Percentiles rank a stretch among this genome's conserved stretches.
Evolutionary conservation across 2,888 invertebrate genomes (phyloP).

Genomic region (Perizoma affinitatum): DNA sequence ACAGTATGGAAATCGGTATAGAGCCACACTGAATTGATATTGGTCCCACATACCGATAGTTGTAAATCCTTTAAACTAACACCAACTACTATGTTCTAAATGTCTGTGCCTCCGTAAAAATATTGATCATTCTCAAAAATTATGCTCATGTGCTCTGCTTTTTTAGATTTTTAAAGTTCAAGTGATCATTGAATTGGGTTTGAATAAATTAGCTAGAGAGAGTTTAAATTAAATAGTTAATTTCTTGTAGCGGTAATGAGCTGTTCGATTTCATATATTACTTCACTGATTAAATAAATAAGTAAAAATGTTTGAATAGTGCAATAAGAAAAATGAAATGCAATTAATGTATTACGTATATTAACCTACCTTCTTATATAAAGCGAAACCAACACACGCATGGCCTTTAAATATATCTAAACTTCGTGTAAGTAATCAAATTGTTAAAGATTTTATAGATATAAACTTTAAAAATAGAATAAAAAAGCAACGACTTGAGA

Average conservation of each 20-base stretch:
- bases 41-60: background rate
- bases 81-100: too few relatives aligned
- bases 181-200: conserved; percentile 1
- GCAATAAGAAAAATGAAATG: conserved; percentile 24
- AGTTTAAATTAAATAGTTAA: conserved; percentile 16
- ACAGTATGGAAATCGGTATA: too few relatives aligned
- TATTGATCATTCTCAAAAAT: background rate
- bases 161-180: conserved; percentile 8
- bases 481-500: conserved; percentile 18
- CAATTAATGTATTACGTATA: conserved; percentile 16
- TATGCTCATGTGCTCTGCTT: conserved; percentile 12
- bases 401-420: conserved; percentile 33
- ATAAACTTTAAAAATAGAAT: conserved; percentile 9
- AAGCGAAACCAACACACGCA: conserved; percentile 23
- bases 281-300: conserved; percentile 18
- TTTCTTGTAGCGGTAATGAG: conserved; percentile 18
- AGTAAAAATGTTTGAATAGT: conserved; percentile 13
- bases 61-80: background rate
- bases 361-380: conserved; percentile 4
- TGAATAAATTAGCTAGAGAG: conserved; percentile 12
- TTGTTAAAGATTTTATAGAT: conserved; percentile 17
- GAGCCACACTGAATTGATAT: too few relatives aligned
- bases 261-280: conserved; percentile 21
- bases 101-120: too few relatives aligned
- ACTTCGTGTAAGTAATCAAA: conserved; percentile 12